Evolutionary conservation across 2,797 vertebrate species (phyloP), one percentile per base, ranked within the genome.

Genomic region (Enteromius fasciolatus): DNA sequence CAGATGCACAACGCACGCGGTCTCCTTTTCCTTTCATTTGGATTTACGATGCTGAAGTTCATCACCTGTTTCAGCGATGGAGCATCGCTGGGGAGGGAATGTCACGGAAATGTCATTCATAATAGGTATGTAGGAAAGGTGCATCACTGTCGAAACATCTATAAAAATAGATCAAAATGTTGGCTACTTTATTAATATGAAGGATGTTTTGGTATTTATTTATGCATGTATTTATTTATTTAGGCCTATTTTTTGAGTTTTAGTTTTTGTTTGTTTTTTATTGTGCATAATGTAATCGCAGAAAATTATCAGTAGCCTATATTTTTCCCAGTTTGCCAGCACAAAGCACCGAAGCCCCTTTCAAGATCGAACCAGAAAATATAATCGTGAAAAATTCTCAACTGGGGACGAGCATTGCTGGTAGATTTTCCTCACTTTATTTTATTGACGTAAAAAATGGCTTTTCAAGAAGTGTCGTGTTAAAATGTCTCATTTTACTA

Each of bases 31-130:
- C 4, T 78, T 67, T 78, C 15, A 11, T 67, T 67, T 78, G 76
- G 76, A 64, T 36, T 33, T 4, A 7, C 3, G 10, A 17, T 78
- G 28, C 44, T 78, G 44, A 15, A 25, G 44, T 39, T 52, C 7
- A 67, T 50, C n/a, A n/a, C 3, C 12, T 67, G 76, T 23, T 67
- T 0, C 44, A 39, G 46, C 31, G 4, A 11, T 39, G 76, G 76
- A 39, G 0, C 0, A 6, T 0, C 0, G 1, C 11, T 67, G 61
- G 0, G 0, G 1, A 0, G 14, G 7, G 11, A 67, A 2, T 78
- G 76, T 67, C 7, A 7, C 11, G 8, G 2, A 2, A 52, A 52
- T 31, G 1, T 78, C 31, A 0, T 1, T 0, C 76, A 52, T 57
- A 0, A 6, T 36, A 36, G 5, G 59, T 63, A 9, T 23, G 8